A percentile compares a stretch with the other conserved stretches of the same genome.
phyloP scores from a whole-genome alignment of 1,140 invertebrate species.

The Portunus trituberculatus region DNA sequence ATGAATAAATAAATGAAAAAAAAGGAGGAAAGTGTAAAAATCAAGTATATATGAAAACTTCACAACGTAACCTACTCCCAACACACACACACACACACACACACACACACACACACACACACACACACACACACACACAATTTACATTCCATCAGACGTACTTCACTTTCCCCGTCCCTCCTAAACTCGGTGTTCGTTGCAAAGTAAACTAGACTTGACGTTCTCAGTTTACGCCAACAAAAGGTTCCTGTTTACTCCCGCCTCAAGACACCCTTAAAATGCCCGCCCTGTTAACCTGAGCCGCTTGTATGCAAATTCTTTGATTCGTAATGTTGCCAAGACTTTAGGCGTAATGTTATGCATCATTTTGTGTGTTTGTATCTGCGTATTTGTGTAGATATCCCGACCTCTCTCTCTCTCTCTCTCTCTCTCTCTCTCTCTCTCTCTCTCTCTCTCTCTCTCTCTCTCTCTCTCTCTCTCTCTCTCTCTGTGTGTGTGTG shows the following conservation, averaged over 20 bases:
- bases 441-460: no score
- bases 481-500: no score
- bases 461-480: no score
- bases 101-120: slow-evolving; percentile 8
- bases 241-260: neutral
- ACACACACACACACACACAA: neutral
- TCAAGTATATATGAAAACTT: neutral
- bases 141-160: slow-evolving; percentile 2
- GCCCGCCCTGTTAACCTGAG: neutral
- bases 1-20: neutral
- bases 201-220: neutral
- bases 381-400: no score
- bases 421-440: no score
- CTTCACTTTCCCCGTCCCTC: neutral
- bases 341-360: neutral
- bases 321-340: neutral
- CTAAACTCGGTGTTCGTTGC: neutral
- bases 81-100: neutral
- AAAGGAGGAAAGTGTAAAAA: neutral
- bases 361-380: neutral
- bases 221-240: slow-evolving; percentile 3
- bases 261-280: neutral
- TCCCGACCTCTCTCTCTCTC: no score
- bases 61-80: neutral
- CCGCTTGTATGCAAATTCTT: neutral